phyloP scores from a whole-genome alignment of 2,888 invertebrate species.

The Caenorhabditis sp. region DNA sequence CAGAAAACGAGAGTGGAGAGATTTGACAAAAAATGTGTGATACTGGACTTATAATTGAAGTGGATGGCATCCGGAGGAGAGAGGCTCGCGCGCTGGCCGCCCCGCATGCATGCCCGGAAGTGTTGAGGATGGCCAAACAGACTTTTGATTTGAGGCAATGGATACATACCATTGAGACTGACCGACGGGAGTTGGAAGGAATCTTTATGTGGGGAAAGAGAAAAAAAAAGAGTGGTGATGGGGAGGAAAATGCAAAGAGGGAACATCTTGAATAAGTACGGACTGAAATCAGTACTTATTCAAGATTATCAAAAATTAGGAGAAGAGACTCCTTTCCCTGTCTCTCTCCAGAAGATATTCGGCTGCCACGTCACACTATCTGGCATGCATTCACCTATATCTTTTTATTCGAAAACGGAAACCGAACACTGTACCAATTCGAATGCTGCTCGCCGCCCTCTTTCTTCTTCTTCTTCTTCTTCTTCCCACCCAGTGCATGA shows the following conservation, averaged over 20 bases:
- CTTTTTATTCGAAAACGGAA: background rate
- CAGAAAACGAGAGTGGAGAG: constrained; percentile 15
- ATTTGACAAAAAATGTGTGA: constrained; percentile 49
- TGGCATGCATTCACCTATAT: background rate
- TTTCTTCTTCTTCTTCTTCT: background rate
- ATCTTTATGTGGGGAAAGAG: constrained; percentile 20
- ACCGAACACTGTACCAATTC: constrained; percentile 25
- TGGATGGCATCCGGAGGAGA: constrained; percentile 38
- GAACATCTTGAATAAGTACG: background rate
- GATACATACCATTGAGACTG: constrained; percentile 44
- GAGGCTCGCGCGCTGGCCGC: constrained; percentile 10
- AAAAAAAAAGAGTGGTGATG: background rate
- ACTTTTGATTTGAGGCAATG: constrained; percentile 37
- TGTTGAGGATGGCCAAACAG: constrained; percentile 59
- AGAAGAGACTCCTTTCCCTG: no score
- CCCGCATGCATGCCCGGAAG: constrained; percentile 51
- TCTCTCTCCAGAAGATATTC: no score
- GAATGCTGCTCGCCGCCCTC: no score
- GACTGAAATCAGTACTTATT: background rate
- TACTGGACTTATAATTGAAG: constrained; percentile 35
- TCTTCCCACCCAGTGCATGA: constrained; percentile 16
- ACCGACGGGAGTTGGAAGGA: constrained; percentile 1
- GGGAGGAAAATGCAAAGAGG: no score
- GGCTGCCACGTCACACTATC: background rate
- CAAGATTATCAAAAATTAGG: no score